Base-by-base conservation (phyloP, 2,888 invertebrate genomes). In the Pandemis cinnamomeana region DNA sequence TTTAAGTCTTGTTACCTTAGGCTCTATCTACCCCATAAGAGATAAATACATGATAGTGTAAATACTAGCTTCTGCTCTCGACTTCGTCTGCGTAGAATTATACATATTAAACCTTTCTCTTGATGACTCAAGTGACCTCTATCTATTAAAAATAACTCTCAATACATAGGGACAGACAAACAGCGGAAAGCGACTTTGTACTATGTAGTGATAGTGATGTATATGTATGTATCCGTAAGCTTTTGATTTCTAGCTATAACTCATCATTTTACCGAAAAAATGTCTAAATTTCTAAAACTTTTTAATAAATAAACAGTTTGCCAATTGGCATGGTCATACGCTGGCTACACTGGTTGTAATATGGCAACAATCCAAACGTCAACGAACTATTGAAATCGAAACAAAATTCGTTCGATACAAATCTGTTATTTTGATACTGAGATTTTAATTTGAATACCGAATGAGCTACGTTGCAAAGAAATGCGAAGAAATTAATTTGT, bases 321-420 rank as follows among this genome's bases (percentile, higher is more conserved):
- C 64, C 48, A 48, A 64, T 48, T 64, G 64, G 64, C 64, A 48
- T 46, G 27, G 58, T 46, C 27, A n/a, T 55, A 20, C 8, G 8
- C 36, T 64, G 48, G 64, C 64, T 36, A 64, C 64, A 48, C 64
- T 64, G 64, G 5, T 58, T 4, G 64, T 46, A 64, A 64, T 48
- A 64, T 64, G 64, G 48, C 64, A 48, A 36, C 13, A 10, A 5
- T 64, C 64, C 64, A 64, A 64, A 64, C 46, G 46, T 48, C 44
- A 63, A 63, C 63, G 63, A 48, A 48, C 48, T 48, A 48, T 64
- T 48, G 48, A 64, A 64, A 48, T 64, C 48, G 64, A 64, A 64
- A 48, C 46, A 46, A 64, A 27, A 64, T 63, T 15, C 36, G 41
- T 48, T 7, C 11, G 64, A 27, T 27, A 58, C 58, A 36, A 48